Percentiles rank a stretch among this genome's conserved stretches.
Conservation (phyloP, 2,888 invertebrate genomes). For the Sericinus montela region DNA sequence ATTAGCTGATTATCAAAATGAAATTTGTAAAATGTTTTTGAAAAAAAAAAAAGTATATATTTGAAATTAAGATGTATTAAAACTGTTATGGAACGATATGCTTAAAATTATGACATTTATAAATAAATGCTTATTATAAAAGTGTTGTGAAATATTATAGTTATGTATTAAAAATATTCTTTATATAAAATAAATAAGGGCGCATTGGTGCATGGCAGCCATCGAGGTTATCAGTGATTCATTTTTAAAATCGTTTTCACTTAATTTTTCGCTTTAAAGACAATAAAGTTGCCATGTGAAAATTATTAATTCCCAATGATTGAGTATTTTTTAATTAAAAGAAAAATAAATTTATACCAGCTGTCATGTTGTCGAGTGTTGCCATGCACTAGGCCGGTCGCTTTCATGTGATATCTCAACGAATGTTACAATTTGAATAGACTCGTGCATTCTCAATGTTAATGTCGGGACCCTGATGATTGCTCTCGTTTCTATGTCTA, state of each 20-base stretch:
- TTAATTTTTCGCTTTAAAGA: too few species aligned
- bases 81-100: neutral
- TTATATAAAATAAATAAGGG: neutral
- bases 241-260: too few species aligned
- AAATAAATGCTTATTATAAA: neutral
- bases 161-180: slow-evolving; percentile 3
- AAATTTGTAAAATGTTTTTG: neutral
- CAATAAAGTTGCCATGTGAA: too few species aligned
- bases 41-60: neutral
- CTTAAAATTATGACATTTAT: neutral
- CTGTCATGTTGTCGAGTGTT: neutral
- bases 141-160: slow-evolving; percentile 7
- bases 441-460: neutral
- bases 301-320: too few species aligned
- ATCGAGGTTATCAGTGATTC: neutral
- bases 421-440: neutral
- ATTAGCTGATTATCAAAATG: neutral
- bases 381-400: neutral
- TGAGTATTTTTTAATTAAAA: too few species aligned
- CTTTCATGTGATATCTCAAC: neutral
- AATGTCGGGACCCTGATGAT: neutral
- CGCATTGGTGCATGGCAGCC: neutral
- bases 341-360: too few species aligned
- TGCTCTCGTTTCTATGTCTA: neutral
- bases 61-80: neutral